These are phyloP conservation scores for Sebastes fasciatus DNA, from an alignment of 2,113 vertebrate genomes.

Conservation along the genomic window DNA sequence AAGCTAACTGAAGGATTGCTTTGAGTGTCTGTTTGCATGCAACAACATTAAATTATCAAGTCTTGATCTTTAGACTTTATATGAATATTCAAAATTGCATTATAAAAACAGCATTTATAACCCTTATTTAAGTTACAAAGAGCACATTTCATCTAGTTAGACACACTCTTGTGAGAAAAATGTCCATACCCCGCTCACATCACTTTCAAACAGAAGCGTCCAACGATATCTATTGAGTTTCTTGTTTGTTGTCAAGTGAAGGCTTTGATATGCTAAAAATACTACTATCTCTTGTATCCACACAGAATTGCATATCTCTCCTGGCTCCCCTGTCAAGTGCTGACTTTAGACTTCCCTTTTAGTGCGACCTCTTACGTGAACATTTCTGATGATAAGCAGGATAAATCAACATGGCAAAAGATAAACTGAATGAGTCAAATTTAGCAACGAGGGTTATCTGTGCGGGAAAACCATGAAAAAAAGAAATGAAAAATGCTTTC, in stretches of 20 bases:
- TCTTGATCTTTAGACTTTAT: background rate
- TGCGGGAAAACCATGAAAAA: constrained; percentile 42
- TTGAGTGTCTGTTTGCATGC: constrained; percentile 2
- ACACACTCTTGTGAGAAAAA: constrained; percentile 40
- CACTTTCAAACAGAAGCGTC: background rate
- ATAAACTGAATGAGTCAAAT: constrained; percentile 72
- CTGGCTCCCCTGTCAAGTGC: constrained; percentile 54
- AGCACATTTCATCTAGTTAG: background rate
- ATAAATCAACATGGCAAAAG: constrained; percentile 66
- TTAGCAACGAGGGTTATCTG: constrained; percentile 64
- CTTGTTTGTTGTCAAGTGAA: constrained; percentile 52
- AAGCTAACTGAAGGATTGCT: background rate
- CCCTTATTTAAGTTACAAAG: background rate
- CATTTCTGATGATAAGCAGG: constrained; percentile 63
- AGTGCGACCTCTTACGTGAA: constrained; percentile 42
- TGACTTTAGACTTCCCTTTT: constrained; percentile 65
- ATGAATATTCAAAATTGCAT: background rate
- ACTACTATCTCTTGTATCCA: constrained; percentile 53
- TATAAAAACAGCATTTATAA: background rate
- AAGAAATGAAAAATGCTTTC: constrained; percentile 7
- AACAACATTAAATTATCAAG: background rate
- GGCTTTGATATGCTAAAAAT: constrained; percentile 66
- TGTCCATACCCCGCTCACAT: constrained; percentile 11
- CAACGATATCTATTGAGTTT: constrained; percentile 52
- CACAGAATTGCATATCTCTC: constrained; percentile 65